Conservation (phyloP, 2,797 vertebrate genomes). For the Hydrophis major region DNA sequence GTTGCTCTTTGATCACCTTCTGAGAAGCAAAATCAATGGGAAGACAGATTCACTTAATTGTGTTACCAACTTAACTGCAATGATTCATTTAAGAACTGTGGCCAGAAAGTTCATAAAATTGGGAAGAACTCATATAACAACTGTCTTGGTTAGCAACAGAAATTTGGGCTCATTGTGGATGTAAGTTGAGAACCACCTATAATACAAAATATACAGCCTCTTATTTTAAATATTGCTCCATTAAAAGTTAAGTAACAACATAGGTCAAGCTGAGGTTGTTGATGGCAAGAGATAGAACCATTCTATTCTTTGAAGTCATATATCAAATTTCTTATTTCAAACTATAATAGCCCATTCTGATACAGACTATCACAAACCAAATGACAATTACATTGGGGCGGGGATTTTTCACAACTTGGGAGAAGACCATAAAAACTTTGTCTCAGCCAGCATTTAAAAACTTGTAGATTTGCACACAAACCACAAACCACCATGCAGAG, state of each 20-base stretch:
- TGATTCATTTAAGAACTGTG: neutral
- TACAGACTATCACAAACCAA: slow-evolving; percentile 24
- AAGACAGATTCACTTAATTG: neutral
- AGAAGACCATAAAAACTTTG: slow-evolving; percentile 49
- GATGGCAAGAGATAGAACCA: neutral
- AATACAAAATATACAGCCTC: neutral
- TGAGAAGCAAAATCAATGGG: neutral
- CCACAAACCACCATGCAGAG: no score
- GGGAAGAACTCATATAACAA: neutral
- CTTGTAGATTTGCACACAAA: no score
- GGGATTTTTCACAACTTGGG: slow-evolving; percentile 36
- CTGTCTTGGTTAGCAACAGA: neutral
- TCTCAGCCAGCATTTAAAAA: no score
- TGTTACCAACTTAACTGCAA: neutral
- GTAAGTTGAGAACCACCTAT: neutral
- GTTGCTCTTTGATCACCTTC: neutral
- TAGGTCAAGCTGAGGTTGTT: neutral
- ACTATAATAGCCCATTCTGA: neutral
- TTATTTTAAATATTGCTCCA: neutral
- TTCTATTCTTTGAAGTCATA: neutral
- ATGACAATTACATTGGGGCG: slow-evolving; percentile 4
- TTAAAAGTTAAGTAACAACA: neutral
- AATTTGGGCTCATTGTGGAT: neutral
- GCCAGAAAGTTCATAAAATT: neutral
- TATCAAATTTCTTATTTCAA: neutral